Conservation (phyloP, 2,113 vertebrate genomes). For the Sphaerodactylus townsendi region DNA sequence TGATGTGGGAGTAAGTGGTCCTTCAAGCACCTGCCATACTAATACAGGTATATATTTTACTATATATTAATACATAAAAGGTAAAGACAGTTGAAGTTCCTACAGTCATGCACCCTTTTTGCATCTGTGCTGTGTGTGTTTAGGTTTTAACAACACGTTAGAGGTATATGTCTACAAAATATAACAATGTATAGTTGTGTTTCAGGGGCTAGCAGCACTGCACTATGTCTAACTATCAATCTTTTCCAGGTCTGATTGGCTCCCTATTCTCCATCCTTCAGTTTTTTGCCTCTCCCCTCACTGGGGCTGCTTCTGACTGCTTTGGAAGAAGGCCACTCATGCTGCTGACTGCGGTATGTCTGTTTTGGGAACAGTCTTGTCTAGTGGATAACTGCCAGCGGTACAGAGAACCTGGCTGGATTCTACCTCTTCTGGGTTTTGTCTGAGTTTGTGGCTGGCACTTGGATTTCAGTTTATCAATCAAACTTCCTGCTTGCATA, state of each 20-base stretch:
- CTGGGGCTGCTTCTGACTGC: constrained; percentile 87
- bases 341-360: constrained; percentile 85
- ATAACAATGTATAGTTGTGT: too few species aligned
- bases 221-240: accelerated
- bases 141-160: not conserved
- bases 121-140: not conserved
- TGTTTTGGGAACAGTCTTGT: not conserved
- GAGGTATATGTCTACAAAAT: too few species aligned
- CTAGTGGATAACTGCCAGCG: not conserved
- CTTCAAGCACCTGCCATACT: too few species aligned
- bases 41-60: too few species aligned
- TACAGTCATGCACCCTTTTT: not conserved
- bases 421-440: not conserved
- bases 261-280: constrained; percentile 92
- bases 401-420: not conserved
- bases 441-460: not conserved
- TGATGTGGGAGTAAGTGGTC: too few species aligned
- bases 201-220: not conserved
- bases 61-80: too few species aligned
- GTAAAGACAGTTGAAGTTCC: not conserved
- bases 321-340: constrained; percentile 87
- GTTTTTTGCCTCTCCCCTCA: constrained; percentile 88
- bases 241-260: constrained; percentile 87
- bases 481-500: not conserved
- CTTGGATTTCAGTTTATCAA: not conserved